Evolutionary conservation across 2,797 vertebrate genomes (phyloP), one percentile per base, ranked within the genome.

Genomic region (Stomatorhinus walkeri): DNA sequence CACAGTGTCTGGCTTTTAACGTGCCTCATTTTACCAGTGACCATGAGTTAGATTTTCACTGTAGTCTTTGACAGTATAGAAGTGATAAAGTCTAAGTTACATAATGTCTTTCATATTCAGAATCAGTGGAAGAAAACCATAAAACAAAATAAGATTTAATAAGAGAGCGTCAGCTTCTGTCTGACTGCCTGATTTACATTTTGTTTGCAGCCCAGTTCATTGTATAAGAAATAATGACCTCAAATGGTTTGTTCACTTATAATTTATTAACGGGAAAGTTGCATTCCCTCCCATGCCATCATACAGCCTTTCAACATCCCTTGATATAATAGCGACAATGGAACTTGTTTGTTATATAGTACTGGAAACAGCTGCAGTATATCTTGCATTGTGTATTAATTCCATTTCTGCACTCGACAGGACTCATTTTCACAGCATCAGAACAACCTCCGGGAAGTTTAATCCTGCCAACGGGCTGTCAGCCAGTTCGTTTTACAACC

Each of bases 401-500:
- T 86, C 51, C 14, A 51, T 54, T 24, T 54, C 51, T 52, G 48
- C n/a, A 16, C 28, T 54, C 51, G 51, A 86, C 51, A 54, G 49
- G 85, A 43, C 52, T 87, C 85, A 56, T 87, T 87, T 87, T 54
- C 52, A 87, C 51, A 24, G 83, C 83, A 56, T 87, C 52, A 56
- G 85, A 87, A 56, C 51, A 87, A 87, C 85, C 51, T 36, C 52
- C 16, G 36, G 16, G 49, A 87, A 59, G 85, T n/a, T 24, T 19
- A 87, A 87, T 56, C 24, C 51, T 59, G 85, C 52, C 85, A 59
- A 56, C 12, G 24, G 52, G 51, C 49, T 86, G 85, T 86, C 52
- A 86, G 48, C 49, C 49, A 86, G 49, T 54, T 86, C 14, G 24
- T 56, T 86, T 86, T 86, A 86, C 52, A 86, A 56, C 24, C 85